Conservation (phyloP, 2,113 vertebrate species). For the Cynocephalus volans region DNA sequence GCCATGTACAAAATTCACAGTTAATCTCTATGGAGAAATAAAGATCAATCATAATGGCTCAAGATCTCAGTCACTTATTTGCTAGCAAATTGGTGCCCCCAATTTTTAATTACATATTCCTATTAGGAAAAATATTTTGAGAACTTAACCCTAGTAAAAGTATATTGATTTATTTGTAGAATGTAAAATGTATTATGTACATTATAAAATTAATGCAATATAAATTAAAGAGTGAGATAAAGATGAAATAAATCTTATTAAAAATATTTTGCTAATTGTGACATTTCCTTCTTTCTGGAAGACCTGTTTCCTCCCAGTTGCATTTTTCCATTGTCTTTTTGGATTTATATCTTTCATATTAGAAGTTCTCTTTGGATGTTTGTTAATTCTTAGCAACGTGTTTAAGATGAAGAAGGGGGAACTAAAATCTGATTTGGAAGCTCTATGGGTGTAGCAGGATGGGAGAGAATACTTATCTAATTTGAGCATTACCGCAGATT, state of each 20-base stretch:
- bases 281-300: not conserved
- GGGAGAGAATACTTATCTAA: not conserved
- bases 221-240: not conserved
- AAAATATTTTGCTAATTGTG: constrained; percentile 27
- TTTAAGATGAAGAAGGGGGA: not conserved
- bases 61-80: not conserved
- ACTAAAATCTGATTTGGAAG: not conserved
- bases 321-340: not conserved
- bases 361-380: not conserved
- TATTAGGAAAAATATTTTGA: constrained; percentile 19
- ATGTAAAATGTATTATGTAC: not conserved
- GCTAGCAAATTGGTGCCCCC: not conserved
- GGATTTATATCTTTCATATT: not conserved
- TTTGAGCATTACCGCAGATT: not conserved
- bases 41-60: not conserved
- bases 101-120: not conserved
- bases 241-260: not conserved
- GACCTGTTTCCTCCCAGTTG: not conserved
- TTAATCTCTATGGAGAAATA: not conserved
- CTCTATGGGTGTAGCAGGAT: not conserved
- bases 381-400: not conserved
- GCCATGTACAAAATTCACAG: not conserved
- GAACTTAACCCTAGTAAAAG: not conserved
- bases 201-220: constrained; percentile 43
- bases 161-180: not conserved